Evolutionary conservation across 35 echinoderm and acorn worm species (phyloP).

Genomic region (Ptychodera flava): DNA sequence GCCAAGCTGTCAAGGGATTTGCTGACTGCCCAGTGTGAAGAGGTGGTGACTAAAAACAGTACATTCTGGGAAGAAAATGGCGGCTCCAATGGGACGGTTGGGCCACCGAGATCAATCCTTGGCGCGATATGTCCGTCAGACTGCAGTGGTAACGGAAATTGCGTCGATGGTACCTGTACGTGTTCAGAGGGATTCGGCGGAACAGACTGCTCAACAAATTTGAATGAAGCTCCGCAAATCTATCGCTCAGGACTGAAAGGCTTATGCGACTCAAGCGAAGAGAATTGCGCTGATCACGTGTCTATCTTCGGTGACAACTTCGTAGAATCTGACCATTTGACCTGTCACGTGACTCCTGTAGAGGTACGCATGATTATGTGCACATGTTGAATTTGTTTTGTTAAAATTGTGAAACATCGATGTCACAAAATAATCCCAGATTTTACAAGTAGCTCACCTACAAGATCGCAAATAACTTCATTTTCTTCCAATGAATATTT

Average conservation of each 20-base stretch:
- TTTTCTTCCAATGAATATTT: no score
- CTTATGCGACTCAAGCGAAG: neutral
- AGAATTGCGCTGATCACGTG: neutral
- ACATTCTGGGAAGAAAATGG: neutral
- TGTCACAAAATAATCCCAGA: no score
- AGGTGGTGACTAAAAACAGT: neutral
- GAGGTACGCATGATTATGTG: neutral
- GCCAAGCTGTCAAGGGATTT: neutral
- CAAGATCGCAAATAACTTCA: no score
- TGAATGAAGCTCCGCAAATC: neutral
- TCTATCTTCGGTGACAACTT: neutral
- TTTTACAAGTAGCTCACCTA: no score
- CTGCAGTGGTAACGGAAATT: neutral
- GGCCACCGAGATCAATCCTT: neutral
- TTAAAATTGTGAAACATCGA: no score
- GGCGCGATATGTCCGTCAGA: neutral
- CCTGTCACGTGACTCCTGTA: neutral
- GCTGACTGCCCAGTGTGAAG: neutral
- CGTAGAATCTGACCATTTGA: neutral
- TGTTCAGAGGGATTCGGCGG: neutral
- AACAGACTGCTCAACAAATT: neutral
- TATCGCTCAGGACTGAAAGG: neutral
- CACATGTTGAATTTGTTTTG: no score
- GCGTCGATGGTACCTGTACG: neutral
- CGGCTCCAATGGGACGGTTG: neutral